Base-by-base conservation (phyloP, 1,140 invertebrate genomes). In the Formica exsecta region DNA sequence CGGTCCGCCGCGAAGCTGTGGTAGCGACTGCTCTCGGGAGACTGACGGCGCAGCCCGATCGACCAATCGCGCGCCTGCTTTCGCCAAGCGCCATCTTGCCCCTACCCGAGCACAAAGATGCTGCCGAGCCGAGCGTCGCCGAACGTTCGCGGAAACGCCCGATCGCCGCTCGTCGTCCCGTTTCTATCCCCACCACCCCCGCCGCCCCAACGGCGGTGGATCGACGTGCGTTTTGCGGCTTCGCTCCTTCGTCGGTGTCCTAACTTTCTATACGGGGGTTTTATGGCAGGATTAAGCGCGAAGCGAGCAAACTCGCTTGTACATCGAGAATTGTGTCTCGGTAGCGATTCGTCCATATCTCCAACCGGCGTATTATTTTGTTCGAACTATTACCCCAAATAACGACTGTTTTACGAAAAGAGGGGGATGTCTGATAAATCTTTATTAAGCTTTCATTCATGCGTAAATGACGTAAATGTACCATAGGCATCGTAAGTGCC, bases 31-130 rank as follows among this genome's bases (percentile, higher is more conserved):
- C 59, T 86, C 89, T 91, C 89, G 85, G 88, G 86, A 91, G 86
- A 91, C 86, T 89, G 86, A 86, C 87, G 90, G 85, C 85, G 90
- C 89, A 86, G 90, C 81, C 90, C 86, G 85, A 90, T 91, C 89
- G 90, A 91, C 90, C 90, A 91, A 91, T 91, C 74, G 87, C 88
- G 59, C 44, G 62, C 74, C 84, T 51, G 73, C 90, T 83, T 76
- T 85, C 73, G 75, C 84, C 86, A 80, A 90, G 86, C 90, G 90
- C 90, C 90, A 91, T 91, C 90, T 91, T 91, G 90, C 89, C 44
- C 59, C 73, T 62, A 89, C 74, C 86, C 88, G 76, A 90, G 68
- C 77, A 84, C 89, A 86, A 88, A 90, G 89, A 71, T 83, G 89
- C 65, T 64, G 75, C 80, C 87, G 81, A 51, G 48, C 48, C 48